Conservation (phyloP, 2,113 vertebrate species). For the Aramus guarauna region DNA sequence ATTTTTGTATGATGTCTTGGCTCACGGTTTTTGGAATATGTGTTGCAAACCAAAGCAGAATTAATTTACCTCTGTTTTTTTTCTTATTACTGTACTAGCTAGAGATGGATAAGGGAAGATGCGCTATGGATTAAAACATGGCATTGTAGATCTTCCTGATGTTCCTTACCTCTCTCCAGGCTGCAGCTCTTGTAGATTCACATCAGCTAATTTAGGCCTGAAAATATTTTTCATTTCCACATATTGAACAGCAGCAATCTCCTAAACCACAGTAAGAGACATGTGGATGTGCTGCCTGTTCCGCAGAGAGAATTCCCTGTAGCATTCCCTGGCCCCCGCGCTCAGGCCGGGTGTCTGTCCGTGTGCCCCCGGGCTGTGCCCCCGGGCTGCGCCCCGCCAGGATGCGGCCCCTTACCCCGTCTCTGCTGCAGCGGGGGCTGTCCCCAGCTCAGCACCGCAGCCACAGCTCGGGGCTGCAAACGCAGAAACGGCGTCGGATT, state of each 20-base stretch:
- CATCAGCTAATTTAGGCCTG: background rate
- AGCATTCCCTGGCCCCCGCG: rapidly evolving
- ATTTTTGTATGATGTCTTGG: rapidly evolving
- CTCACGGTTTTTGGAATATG: rapidly evolving
- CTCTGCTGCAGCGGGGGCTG: too few species aligned
- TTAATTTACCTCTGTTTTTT: background rate
- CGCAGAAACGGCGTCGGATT: rapidly evolving
- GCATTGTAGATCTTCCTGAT: too few species aligned
- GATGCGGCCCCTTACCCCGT: too few species aligned
- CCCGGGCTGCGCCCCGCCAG: too few species aligned
- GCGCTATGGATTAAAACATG: rapidly evolving
- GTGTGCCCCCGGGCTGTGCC: too few species aligned
- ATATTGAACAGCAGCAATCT: rapidly evolving
- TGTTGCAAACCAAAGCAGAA: background rate
- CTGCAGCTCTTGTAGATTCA: rapidly evolving
- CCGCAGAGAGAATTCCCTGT: rapidly evolving
- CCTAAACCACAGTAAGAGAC: rapidly evolving
- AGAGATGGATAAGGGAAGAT: background rate
- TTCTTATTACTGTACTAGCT: background rate
- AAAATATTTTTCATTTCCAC: rapidly evolving
- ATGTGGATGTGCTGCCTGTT: rapidly evolving
- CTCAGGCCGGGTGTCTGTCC: rapidly evolving
- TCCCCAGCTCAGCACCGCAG: rapidly evolving
- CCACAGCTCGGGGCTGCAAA: background rate
- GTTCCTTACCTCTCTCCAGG: background rate